A percentile compares a stretch with the other conserved stretches of the same genome.
These are phyloP conservation scores for Puffinus mauretanicus DNA, from an alignment of 2,113 vertebrate genomes.

Conservation along the genomic window DNA sequence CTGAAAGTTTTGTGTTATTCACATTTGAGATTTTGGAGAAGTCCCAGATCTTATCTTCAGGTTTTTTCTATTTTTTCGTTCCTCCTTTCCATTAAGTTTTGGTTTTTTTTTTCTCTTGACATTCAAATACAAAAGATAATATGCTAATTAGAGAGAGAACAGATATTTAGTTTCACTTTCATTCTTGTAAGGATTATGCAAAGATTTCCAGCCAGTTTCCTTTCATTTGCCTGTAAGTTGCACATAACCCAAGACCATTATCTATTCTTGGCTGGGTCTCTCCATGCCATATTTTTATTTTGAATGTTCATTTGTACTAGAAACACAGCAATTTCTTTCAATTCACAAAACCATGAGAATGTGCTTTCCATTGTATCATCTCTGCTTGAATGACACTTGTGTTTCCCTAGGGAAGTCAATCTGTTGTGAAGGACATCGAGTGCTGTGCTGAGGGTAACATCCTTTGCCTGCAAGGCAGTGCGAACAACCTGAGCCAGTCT, in stretches of 20 bases:
- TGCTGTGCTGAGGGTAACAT: neutral
- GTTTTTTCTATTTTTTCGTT: neutral
- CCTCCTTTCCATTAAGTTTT: neutral
- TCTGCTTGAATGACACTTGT: neutral
- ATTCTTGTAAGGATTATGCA: neutral
- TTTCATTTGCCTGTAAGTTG: neutral
- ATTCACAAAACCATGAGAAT: neutral
- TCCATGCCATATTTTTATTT: neutral
- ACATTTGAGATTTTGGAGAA: neutral
- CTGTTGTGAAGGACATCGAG: constrained; percentile 19
- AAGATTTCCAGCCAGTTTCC: neutral
- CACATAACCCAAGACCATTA: neutral
- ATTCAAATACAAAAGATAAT: neutral
- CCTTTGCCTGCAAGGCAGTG: constrained; percentile 25
- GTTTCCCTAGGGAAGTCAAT: neutral
- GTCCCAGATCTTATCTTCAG: neutral
- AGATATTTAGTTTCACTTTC: neutral
- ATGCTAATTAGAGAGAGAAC: neutral
- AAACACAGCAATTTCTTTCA: neutral
- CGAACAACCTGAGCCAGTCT: constrained; percentile 24
- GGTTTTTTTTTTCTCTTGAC: accelerated
- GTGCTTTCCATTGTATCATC: neutral
- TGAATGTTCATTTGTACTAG: neutral
- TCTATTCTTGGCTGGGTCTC: neutral
- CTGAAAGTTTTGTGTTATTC: neutral